These are phyloP conservation scores for Muscicapa comitata DNA, from an alignment of 2,797 vertebrate genomes.

Conservation along the genomic window DNA sequence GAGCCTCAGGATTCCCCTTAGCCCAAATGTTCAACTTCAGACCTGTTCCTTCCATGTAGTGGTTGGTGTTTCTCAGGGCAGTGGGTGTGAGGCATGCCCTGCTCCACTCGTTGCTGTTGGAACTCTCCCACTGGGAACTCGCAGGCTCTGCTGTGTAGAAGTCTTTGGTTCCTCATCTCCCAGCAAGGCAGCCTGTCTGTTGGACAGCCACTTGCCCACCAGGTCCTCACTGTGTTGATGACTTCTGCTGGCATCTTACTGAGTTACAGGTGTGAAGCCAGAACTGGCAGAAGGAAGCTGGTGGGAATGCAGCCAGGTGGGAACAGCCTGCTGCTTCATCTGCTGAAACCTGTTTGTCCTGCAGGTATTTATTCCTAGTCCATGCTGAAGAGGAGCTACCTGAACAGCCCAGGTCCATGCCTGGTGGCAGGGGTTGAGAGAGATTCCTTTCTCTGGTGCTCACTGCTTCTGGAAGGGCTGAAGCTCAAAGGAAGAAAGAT, in stretches of 20 bases:
- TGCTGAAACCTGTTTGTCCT: background rate
- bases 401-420: background rate
- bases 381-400: background rate
- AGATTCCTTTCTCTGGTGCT: background rate
- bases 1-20: background rate
- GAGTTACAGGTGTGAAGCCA: background rate
- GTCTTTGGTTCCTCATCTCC: background rate
- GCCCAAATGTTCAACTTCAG: background rate
- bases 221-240: background rate
- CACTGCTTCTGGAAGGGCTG: background rate
- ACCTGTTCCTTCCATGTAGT: background rate
- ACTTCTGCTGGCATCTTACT: background rate
- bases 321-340: background rate
- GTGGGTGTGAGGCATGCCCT: background rate
- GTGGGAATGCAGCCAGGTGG: background rate
- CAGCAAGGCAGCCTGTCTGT: background rate
- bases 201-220: background rate
- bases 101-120: background rate
- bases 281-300: background rate
- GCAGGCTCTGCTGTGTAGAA: accelerated
- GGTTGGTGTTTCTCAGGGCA: background rate
- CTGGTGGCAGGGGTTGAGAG: background rate
- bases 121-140: background rate
- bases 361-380: background rate
- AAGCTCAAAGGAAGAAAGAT: background rate